A percentile compares a stretch with the other conserved stretches of the same genome.
Conservation (phyloP, 2,113 vertebrate species). For the Ariopsis seemanni region DNA sequence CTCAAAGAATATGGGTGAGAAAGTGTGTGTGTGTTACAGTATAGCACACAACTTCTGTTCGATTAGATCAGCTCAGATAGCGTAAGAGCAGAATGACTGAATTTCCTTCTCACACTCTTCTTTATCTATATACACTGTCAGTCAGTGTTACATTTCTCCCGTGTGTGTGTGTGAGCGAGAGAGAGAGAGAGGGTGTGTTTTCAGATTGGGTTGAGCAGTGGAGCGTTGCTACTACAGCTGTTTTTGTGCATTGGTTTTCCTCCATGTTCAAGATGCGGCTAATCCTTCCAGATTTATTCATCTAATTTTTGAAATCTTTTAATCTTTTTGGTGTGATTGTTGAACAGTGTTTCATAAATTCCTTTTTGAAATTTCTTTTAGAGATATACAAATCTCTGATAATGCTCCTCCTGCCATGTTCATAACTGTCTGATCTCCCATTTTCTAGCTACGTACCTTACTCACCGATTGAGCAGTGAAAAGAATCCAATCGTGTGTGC, state of each 20-base stretch:
- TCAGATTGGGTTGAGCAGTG: slow-evolving; percentile 5
- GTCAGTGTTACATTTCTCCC: not conserved
- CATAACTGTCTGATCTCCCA: not conserved
- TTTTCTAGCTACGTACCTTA: too few species aligned
- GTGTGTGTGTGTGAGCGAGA: not conserved
- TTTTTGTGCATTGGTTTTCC: slow-evolving; percentile 1
- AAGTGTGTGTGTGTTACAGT: not conserved
- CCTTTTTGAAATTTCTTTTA: not conserved
- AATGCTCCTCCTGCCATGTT: not conserved
- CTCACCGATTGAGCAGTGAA: not conserved
- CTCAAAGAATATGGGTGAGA: not conserved
- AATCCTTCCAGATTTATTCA: slow-evolving; percentile 10
- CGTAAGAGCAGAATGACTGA: not conserved
- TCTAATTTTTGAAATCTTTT: not conserved
- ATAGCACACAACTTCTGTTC: not conserved
- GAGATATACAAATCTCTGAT: not conserved
- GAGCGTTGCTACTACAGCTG: slow-evolving; percentile 18
- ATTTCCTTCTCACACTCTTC: not conserved
- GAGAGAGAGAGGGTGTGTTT: not conserved
- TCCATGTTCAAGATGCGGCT: not conserved
- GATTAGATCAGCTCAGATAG: slow-evolving; percentile 1
- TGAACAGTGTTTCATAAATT: not conserved
- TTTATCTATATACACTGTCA: slow-evolving; percentile 2
- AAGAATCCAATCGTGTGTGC: not conserved
- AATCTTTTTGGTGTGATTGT: not conserved